Percentiles rank a stretch among this genome's conserved stretches.
Conservation (phyloP, 2,113 vertebrate species). For the Mustelus asterias region DNA sequence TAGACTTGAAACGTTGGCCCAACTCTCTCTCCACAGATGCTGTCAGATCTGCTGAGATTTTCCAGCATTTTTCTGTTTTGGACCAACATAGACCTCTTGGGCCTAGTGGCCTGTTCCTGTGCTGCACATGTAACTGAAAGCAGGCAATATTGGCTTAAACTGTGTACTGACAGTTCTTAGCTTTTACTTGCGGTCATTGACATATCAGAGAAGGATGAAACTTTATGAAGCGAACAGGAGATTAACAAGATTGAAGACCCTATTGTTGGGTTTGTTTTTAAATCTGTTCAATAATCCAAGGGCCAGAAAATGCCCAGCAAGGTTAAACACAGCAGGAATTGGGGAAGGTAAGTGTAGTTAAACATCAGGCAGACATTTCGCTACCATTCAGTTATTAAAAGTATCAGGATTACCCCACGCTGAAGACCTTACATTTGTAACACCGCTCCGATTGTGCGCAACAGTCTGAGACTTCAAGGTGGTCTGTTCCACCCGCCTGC, state of each 20-base stretch:
- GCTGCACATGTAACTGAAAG: not conserved
- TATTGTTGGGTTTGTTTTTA: not conserved
- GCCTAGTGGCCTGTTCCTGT: not conserved
- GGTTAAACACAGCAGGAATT: not conserved
- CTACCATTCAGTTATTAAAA: not conserved
- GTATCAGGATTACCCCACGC: not conserved
- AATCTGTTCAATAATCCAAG: not conserved
- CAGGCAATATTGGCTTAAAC: not conserved
- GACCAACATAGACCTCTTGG: not conserved
- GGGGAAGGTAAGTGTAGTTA: not conserved
- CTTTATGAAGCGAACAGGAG: not conserved
- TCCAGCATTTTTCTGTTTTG: no score
- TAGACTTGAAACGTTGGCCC: no score
- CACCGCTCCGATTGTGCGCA: slow-evolving; percentile 85
- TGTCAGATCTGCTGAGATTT: no score
- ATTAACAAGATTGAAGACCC: not conserved
- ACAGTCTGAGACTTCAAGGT: slow-evolving; percentile 91
- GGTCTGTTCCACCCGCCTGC: slow-evolving; percentile 85
- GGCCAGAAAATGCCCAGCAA: not conserved
- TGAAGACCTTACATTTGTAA: slow-evolving; percentile 78
- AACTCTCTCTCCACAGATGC: no score
- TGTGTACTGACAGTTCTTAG: not conserved
- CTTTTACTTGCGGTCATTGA: not conserved
- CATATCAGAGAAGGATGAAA: not conserved
- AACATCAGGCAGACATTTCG: not conserved